Conservation (phyloP, 2,113 vertebrate species). For the Lichenostomus cassidix region DNA sequence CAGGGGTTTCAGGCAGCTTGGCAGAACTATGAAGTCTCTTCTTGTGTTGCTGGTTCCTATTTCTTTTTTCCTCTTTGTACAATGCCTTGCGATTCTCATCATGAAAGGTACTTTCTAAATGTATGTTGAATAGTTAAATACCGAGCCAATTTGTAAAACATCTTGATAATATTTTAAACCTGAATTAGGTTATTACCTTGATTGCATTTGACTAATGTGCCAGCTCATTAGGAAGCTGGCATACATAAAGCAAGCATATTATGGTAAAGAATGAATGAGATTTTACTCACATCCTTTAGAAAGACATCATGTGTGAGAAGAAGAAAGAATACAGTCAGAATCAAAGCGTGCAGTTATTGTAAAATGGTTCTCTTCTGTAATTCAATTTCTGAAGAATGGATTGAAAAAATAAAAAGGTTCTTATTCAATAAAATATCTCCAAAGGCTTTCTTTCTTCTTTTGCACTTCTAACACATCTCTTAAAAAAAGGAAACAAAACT, state of each 20-base stretch:
- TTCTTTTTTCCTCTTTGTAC: background rate
- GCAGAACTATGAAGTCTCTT: background rate
- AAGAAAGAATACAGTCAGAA: background rate
- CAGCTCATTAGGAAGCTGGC: conserved; percentile 34
- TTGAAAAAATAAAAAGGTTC: background rate
- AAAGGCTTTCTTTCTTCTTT: background rate
- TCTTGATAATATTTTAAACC: conserved; percentile 26
- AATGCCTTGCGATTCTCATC: background rate
- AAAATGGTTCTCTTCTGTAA: background rate
- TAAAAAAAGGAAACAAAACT: background rate
- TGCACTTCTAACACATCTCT: background rate
- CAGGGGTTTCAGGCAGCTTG: background rate
- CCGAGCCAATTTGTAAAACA: conserved; percentile 26
- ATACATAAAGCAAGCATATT: background rate
- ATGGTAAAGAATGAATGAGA: background rate
- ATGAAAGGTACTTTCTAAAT: background rate
- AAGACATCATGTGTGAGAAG: background rate
- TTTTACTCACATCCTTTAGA: background rate
- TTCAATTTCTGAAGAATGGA: background rate
- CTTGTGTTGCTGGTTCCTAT: background rate
- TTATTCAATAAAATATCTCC: background rate
- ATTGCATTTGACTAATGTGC: conserved; percentile 54
- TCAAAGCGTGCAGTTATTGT: background rate
- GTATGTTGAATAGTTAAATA: conserved; percentile 13
- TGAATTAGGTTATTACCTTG: conserved; percentile 58